A percentile compares a stretch with the other conserved stretches of the same genome.
Evolutionary conservation across 1,140 invertebrate genomes (phyloP).

Genomic region (Aradophagus sp.): DNA sequence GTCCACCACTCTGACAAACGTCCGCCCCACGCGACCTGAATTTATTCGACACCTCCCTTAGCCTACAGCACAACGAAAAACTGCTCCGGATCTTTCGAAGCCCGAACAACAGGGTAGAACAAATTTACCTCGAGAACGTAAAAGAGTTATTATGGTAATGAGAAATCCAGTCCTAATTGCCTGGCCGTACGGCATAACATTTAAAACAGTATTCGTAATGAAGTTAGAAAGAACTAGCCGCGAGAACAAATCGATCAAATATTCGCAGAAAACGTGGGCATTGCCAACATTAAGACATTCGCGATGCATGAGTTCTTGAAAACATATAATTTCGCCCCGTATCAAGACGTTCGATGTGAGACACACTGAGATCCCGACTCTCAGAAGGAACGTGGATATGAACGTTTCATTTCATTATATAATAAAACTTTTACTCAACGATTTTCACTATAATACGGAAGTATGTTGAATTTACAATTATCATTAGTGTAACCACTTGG

Average conservation of each 20-base stretch:
- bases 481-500: too few species aligned
- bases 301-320: constrained; percentile 20
- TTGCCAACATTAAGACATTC: constrained; percentile 41
- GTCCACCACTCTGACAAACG: constrained; percentile 67
- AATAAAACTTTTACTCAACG: too few species aligned
- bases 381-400: too few species aligned
- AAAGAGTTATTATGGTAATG: constrained; percentile 73
- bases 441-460: too few species aligned
- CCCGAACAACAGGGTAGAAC: constrained; percentile 19
- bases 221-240: constrained; percentile 40
- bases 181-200: constrained; percentile 29
- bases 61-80: constrained; percentile 66
- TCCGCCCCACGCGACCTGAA: constrained; percentile 74
- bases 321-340: constrained; percentile 41
- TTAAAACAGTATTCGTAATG: constrained; percentile 42
- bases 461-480: too few species aligned
- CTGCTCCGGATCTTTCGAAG: constrained; percentile 63
- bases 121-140: constrained; percentile 52
- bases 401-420: too few species aligned
- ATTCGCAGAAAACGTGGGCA: constrained; percentile 14
- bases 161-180: constrained; percentile 62
- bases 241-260: constrained; percentile 43
- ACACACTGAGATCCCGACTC: background rate
- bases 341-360: constrained; percentile 3
- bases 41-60: constrained; percentile 74